Base-by-base conservation (phyloP, 1,140 invertebrate species). In the Hylaeus volcanicus region DNA sequence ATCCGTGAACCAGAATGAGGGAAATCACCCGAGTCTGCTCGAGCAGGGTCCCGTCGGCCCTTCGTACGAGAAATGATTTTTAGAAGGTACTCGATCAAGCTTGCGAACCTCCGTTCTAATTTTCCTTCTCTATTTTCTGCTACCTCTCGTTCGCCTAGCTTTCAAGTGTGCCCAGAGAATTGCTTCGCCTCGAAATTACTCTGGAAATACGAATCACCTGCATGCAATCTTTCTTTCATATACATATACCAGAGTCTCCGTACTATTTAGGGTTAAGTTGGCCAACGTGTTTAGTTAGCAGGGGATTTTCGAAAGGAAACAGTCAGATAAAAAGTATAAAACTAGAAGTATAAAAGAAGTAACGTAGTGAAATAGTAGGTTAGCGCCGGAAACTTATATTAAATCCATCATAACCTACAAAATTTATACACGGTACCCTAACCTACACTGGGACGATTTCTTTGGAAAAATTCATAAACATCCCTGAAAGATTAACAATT, bases 51-150 rank as follows among this genome's bases (percentile, higher is more conserved):
- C 86, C 75, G 82, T 71, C 75, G 89, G 89, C 88, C 89, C 88
- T 84, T 85, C 81, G 82, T 83, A 86, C 84, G 84, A 92, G 89
- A 91, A 86, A 93, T 93, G 92, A 90, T 93, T 92, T 92, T 93
- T 93, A 93, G 92, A 93, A 92, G 92, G 92, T 93, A 68, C 90
- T 80, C 71, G 4, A 43, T 60, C 37, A 11, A 48, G 0, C 51
- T 4, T 41, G 3, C 55, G 41, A 26, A 26, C 26, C 26, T 60
- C 60, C 9, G 2, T 51, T 48, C 37, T 74, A 5, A 66, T 15
- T 81, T 48, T 63, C n/a, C 5, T 26, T 26, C 1, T 74, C 39
- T 39, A 5, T 3, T 61, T 64, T 37, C 12, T 64, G 14, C 48
- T 14, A 41, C 61, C 39, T 37, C 3, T 55, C 63, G 6, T n/a